These are phyloP conservation scores for Garrulus glandarius DNA, from an alignment of 2,797 vertebrate genomes.

Conservation along the genomic window DNA sequence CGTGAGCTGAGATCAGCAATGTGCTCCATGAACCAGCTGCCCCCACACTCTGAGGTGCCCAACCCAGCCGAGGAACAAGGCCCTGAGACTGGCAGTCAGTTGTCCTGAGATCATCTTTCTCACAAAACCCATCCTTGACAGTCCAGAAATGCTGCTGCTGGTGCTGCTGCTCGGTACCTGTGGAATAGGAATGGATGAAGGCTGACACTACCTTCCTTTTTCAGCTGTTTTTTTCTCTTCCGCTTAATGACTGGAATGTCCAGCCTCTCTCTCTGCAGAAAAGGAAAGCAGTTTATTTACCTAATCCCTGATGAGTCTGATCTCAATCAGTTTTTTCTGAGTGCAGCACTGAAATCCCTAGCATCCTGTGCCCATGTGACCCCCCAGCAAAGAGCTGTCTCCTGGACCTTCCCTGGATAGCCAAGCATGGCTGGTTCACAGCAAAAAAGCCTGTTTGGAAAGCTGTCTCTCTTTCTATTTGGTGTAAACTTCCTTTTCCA, in stretches of 20 bases:
- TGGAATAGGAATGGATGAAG: background rate
- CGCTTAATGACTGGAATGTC: background rate
- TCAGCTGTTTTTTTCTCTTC: background rate
- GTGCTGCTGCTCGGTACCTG: background rate
- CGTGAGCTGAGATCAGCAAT: fast-evolving
- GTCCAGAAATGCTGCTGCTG: background rate
- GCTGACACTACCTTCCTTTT: background rate
- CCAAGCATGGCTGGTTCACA: background rate
- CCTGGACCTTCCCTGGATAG: background rate
- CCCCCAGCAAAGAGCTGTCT: background rate
- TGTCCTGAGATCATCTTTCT: background rate
- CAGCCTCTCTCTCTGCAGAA: background rate
- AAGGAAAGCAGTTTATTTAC: background rate
- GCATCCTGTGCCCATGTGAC: background rate
- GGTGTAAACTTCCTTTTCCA: conserved; percentile 7
- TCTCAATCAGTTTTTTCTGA: background rate
- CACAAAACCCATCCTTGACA: background rate
- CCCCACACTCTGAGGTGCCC: fast-evolving
- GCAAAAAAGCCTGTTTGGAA: background rate
- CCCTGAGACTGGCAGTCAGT: fast-evolving
- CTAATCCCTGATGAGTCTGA: background rate
- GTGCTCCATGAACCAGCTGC: fast-evolving
- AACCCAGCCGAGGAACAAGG: fast-evolving
- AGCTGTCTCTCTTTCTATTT: background rate
- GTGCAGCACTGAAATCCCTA: background rate